Evolutionary conservation across 2,797 vertebrate species (phyloP).

Genomic region (Ambastaia sidthimunki): DNA sequence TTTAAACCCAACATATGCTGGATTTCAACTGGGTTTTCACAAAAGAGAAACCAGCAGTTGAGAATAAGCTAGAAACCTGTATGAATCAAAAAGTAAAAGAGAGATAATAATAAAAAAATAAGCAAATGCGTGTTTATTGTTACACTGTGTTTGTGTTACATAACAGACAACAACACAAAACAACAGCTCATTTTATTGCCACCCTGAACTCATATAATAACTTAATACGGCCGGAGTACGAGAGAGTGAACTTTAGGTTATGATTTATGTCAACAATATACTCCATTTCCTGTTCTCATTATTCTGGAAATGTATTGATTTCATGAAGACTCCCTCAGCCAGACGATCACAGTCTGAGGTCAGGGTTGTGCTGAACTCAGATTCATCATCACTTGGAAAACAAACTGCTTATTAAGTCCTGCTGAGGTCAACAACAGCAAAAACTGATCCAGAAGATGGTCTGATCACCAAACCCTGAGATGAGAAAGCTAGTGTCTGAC

Average conservation of each 20-base stretch:
- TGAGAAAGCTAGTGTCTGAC: background rate
- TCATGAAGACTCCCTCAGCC: background rate
- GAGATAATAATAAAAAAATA: too few species aligned
- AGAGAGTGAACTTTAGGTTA: background rate
- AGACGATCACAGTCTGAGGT: background rate
- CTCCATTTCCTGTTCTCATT: slow-evolving; percentile 13
- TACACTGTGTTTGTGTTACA: too few species aligned
- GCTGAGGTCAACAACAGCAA: background rate
- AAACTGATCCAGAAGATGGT: background rate
- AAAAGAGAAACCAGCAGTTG: too few species aligned
- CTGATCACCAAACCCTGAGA: background rate
- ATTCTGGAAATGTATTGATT: slow-evolving; percentile 14
- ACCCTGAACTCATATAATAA: too few species aligned
- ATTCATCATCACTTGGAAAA: slow-evolving; percentile 17
- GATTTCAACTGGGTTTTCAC: too few species aligned
- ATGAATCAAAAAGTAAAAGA: too few species aligned
- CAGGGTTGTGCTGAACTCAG: slow-evolving; percentile 2
- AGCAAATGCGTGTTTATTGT: too few species aligned
- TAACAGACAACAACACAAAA: too few species aligned
- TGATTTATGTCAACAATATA: slow-evolving; percentile 14
- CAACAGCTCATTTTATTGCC: too few species aligned
- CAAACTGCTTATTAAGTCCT: background rate
- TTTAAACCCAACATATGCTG: too few species aligned
- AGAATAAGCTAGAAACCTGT: too few species aligned
- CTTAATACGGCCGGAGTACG: background rate